A percentile compares a stretch with the other conserved stretches of the same genome.
Evolutionary conservation across 2,888 invertebrate species (phyloP).

Genomic region (Tigriopus californicus): DNA sequence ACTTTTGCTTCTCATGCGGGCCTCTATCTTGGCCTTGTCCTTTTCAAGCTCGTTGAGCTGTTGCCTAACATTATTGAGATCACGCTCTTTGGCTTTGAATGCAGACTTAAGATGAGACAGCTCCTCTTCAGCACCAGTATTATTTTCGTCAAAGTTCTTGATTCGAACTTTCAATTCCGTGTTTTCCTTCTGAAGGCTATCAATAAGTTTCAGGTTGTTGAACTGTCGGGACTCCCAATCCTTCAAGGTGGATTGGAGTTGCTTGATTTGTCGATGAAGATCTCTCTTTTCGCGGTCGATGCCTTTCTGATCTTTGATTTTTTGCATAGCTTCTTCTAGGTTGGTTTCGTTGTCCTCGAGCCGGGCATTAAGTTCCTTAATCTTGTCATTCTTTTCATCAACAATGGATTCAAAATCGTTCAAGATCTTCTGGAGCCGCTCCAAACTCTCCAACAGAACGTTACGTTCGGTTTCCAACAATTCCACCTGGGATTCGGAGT

Average conservation of each 20-base stretch:
- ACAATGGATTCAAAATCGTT: constrained; percentile 6
- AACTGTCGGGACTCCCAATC: not conserved
- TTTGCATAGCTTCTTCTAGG: not conserved
- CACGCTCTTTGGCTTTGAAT: not conserved
- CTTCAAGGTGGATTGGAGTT: not conserved
- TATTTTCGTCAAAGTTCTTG: not conserved
- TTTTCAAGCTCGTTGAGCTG: not conserved
- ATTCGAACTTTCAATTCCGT: not conserved
- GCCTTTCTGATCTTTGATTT: not conserved
- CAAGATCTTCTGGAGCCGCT: constrained; percentile 7
- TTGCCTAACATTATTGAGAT: not conserved
- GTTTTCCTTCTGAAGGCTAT: constrained; percentile 1
- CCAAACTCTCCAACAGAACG: constrained; percentile 5
- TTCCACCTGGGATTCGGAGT: not conserved
- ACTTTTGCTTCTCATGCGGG: not conserved
- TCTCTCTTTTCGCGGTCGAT: not conserved
- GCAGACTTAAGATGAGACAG: not conserved
- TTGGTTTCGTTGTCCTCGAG: constrained; percentile 1
- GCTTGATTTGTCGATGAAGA: not conserved
- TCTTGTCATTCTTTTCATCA: constrained; percentile 10
- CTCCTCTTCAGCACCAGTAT: not conserved
- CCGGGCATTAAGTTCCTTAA: not conserved
- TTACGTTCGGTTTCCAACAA: not conserved
- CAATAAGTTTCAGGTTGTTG: not conserved
- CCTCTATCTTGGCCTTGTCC: not conserved